Evolutionary conservation across 1,140 invertebrate species (phyloP), one percentile per base, ranked within the genome.

Genomic region (Penaeus vannamei): DNA sequence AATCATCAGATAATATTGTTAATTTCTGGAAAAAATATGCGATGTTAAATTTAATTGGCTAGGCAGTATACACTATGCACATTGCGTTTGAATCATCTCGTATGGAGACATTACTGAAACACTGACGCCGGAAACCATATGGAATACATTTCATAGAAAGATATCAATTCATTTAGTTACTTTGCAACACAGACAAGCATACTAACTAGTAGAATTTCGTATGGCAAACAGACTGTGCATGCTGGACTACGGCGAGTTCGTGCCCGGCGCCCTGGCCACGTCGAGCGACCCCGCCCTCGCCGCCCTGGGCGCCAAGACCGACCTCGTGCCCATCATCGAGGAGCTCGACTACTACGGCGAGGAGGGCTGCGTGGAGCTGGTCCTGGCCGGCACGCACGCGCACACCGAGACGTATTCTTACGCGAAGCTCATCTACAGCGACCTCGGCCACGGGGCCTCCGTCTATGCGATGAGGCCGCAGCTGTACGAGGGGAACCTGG

Each of bases 191-290:
- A 53, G 17, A 17, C 5, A 53, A 12, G 12, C 53, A 53, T 53
- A 2, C 12, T 17, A 53, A 12, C 53, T 14, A 5, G 46, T 53
- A 53, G 4, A 42, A 42, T 42, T 10, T 53, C 17, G 0, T 53
- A 53, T 53, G 53, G 8, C 53, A 53, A 53, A 12, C 60, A 86
- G 85, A 61, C 64, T 86, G 36, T 86, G 85, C 23, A 86, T 86
- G 85, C 42, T 86, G 46, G 77, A 86, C 72, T 86, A 86, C 77
- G 85, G 85, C 1, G 85, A 86, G 60, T 86, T 86, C n/a, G 85
- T 86, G 29, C 85, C 85, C 26, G 76, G 64, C 76, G 85, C 85
- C n/a, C 85, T 86, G 4, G 32, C 46, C 29, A 42, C 77, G 23
- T 86, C 85, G 1, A 36, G n/a, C 32, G 76, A 86, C 29, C 19